Percentiles rank a stretch among this genome's conserved stretches.
Evolutionary conservation across 1,140 invertebrate genomes (phyloP).

Genomic region (Meloidogyne chitwoodi): DNA sequence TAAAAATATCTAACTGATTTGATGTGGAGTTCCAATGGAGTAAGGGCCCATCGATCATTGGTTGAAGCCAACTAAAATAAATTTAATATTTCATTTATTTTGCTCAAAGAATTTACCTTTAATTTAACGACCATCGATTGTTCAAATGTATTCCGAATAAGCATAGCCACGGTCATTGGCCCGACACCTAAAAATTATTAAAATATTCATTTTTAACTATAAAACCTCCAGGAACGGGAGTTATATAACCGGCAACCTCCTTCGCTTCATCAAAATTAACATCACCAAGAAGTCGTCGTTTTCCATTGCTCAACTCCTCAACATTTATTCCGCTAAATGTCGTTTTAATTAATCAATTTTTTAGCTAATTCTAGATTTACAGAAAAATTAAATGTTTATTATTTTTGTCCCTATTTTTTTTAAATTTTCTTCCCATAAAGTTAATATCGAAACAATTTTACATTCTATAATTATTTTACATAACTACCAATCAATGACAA

Average conservation of each 20-base stretch:
- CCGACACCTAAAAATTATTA: conserved; percentile 79
- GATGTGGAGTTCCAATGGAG: neutral
- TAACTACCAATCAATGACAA: conserved; percentile 86
- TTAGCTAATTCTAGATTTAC: no score
- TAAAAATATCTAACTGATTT: neutral
- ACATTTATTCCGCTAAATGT: conserved; percentile 79
- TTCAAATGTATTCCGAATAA: conserved; percentile 88
- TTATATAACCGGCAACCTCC: conserved; percentile 79
- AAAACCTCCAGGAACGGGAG: conserved; percentile 94
- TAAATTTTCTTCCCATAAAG: no score
- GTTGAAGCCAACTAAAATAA: neutral
- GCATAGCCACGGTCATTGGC: conserved; percentile 96
- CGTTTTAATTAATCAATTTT: no score
- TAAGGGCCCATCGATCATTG: conserved; percentile 17
- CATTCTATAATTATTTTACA: neutral
- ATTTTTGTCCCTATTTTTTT: no score
- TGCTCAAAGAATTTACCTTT: conserved; percentile 1
- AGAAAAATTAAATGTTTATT: no score
- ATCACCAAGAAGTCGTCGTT: conserved; percentile 77
- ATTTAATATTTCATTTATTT: neutral
- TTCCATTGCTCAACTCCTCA: conserved; percentile 71
- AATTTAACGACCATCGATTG: conserved; percentile 38
- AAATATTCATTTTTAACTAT: conserved; percentile 87
- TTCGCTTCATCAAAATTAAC: conserved; percentile 79
- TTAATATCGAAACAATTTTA: no score